phyloP scores from a whole-genome alignment of 2,888 invertebrate species.

The Laothoe populi region DNA sequence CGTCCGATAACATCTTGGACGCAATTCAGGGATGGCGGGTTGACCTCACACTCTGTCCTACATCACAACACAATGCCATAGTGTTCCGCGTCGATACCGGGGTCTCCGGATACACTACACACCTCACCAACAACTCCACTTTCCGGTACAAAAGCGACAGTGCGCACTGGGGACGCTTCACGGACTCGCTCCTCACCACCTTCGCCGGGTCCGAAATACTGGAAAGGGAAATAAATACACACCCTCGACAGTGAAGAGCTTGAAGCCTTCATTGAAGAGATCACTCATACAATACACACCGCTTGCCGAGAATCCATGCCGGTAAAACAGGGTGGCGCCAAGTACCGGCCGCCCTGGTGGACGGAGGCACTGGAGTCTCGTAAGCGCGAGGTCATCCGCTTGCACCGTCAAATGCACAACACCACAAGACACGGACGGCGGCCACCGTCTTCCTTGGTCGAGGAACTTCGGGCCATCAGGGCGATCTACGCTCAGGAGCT shows the following conservation, averaged over 20 bases:
- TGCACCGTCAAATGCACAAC: too few relatives aligned
- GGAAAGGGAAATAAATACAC: background rate
- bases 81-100: constrained; percentile 19
- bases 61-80: constrained; percentile 33
- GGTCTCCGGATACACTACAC: background rate
- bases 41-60: constrained; percentile 15
- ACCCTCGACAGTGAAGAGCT: background rate
- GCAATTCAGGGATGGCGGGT: constrained; percentile 30
- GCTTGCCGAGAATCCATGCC: background rate
- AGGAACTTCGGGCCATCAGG: too few relatives aligned
- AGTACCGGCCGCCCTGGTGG: constrained; percentile 24
- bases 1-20: background rate
- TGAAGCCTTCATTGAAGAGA: background rate
- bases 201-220: background rate
- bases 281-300: background rate
- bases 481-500: too few relatives aligned
- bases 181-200: background rate
- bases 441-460: too few relatives aligned
- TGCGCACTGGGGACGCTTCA: constrained; percentile 16
- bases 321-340: constrained; percentile 3
- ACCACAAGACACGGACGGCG: too few relatives aligned
- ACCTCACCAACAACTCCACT: background rate
- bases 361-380: too few relatives aligned
- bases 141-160: constrained; percentile 5
- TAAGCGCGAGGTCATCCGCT: too few relatives aligned